Conservation (phyloP, 2,888 invertebrate genomes). For the Tricholauxania praeusta region DNA sequence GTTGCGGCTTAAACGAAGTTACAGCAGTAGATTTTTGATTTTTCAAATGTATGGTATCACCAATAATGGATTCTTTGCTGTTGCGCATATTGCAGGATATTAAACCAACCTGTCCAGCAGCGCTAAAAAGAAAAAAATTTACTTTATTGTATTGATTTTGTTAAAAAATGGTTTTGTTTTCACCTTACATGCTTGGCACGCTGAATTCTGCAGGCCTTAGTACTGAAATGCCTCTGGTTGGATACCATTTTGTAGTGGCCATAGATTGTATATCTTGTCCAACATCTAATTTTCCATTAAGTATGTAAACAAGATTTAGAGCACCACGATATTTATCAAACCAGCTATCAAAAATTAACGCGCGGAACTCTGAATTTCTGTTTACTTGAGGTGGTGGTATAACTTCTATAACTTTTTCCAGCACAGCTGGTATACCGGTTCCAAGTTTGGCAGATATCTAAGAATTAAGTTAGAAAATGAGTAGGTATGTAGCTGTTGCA, state of each 20-base stretch:
- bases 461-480: not conserved
- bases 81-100: conserved; percentile 84
- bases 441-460: conserved; percentile 93
- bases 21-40: conserved; percentile 69
- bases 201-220: conserved; percentile 81
- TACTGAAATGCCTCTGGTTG: conserved; percentile 82
- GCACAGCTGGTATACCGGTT: conserved; percentile 81
- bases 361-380: conserved; percentile 76
- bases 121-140: conserved; percentile 61
- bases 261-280: conserved; percentile 83
- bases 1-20: conserved; percentile 75
- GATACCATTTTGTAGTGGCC: conserved; percentile 80
- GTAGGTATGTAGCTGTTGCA: no score
- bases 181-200: conserved; percentile 74
- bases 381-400: conserved; percentile 81
- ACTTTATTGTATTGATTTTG: not conserved
- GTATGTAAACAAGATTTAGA: conserved; percentile 80
- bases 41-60: conserved; percentile 79
- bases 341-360: conserved; percentile 93
- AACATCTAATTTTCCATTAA: conserved; percentile 79
- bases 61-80: conserved; percentile 79
- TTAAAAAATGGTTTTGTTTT: not conserved
- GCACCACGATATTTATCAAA: conserved; percentile 90
- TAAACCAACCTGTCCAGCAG: conserved; percentile 95
- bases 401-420: conserved; percentile 81